A percentile compares a stretch with the other conserved stretches of the same genome.
These are phyloP conservation scores for Melitaea athalia DNA, from an alignment of 2,888 invertebrate species.

Conservation along the genomic window DNA sequence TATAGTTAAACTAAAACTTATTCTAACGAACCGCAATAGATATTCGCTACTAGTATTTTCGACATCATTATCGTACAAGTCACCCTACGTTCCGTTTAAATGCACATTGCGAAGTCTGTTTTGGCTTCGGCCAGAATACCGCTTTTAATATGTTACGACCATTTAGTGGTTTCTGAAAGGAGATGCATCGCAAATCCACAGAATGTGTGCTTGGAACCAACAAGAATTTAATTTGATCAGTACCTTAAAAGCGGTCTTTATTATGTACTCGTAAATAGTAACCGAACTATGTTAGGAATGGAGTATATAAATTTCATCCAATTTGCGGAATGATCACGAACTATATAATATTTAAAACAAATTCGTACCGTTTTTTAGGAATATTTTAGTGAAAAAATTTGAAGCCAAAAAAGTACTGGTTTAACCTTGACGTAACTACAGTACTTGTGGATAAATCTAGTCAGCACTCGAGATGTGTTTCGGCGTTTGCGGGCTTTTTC, in stretches of 20 bases:
- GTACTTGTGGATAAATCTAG: constrained; percentile 33
- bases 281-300: constrained; percentile 5
- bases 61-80: background rate
- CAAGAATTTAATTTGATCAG: constrained; percentile 28
- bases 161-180: constrained; percentile 33
- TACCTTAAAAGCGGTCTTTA: background rate
- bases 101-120: constrained; percentile 30
- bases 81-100: constrained; percentile 15
- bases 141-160: constrained; percentile 30
- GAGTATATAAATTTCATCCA: constrained; percentile 11
- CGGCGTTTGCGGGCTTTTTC: constrained; percentile 59
- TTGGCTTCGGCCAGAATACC: constrained; percentile 16
- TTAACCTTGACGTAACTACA: constrained; percentile 16
- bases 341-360: background rate
- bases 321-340: background rate
- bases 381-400: background rate
- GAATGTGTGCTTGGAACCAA: constrained; percentile 26
- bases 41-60: background rate
- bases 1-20: background rate
- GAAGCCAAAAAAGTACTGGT: constrained; percentile 3
- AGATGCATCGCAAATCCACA: constrained; percentile 23
- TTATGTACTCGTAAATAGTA: constrained; percentile 4
- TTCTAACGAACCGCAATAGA: background rate
- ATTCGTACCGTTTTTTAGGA: background rate
- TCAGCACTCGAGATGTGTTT: constrained; percentile 46